Conservation (phyloP, 2,113 vertebrate genomes). For the Equus quagga region DNA sequence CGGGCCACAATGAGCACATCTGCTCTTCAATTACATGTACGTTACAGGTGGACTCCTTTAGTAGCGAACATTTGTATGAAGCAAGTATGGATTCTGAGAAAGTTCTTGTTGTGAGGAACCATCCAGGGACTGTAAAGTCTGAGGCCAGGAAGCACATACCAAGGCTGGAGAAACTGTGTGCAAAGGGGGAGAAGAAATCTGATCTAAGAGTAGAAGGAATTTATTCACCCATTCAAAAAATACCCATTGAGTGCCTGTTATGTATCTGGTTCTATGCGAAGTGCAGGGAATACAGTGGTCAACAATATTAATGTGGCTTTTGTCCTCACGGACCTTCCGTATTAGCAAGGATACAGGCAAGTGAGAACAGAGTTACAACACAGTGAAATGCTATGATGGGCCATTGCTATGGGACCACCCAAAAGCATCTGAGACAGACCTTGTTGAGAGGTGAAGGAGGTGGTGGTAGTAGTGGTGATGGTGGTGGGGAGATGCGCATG, state of each 20-base stretch:
- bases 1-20: not conserved
- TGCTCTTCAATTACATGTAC: accelerated
- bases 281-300: not conserved
- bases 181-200: not conserved
- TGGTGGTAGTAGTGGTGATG: not conserved
- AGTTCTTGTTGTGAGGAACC: conserved; percentile 11
- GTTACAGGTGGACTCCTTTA: not conserved
- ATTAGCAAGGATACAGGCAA: not conserved
- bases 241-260: not conserved
- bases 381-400: not conserved
- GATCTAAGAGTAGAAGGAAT: not conserved
- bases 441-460: not conserved
- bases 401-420: not conserved
- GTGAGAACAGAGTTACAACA: not conserved
- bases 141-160: not conserved
- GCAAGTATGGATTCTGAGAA: not conserved
- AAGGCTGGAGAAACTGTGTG: not conserved
- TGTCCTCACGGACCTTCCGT: not conserved
- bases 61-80: not conserved
- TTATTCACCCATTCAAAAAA: not conserved
- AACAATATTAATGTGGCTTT: not conserved
- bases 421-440: not conserved
- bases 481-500: not conserved
- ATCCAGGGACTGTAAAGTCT: not conserved
- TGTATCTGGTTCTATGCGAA: accelerated